Evolutionary conservation across 2,888 invertebrate species (phyloP), one percentile per base, ranked within the genome.

Genomic region (Rapana venosa): DNA sequence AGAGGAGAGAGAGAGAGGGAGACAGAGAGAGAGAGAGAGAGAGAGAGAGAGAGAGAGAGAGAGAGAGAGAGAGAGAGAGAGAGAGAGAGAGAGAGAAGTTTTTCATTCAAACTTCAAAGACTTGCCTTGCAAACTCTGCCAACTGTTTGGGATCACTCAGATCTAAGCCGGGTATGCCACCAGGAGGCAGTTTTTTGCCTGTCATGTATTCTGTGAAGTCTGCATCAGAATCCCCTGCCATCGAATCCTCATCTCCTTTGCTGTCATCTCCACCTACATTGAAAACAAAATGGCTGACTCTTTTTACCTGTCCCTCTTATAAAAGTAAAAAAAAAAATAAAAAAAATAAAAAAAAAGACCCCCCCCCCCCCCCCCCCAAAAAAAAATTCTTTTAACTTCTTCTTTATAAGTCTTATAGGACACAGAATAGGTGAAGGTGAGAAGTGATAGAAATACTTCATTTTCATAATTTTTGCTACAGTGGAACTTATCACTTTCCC

Each of bases 201-300:
- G 98, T 98, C 98, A 98, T 98, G 95, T 98, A 98, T 96, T 98
- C 98, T 88, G 98, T 98, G 96, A 98, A 98, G 96, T 98, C 98
- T 0, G 98, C 98, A 96, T 98, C 98, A 5, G 94, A 94, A 90
- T 95, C 95, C 90, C 94, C 93, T 17, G 92, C 91, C 5, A 92
- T 92, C 0, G 94, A 93, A 88, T 95, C 95, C 85, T 94, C 95
- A 92, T 95, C 95, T 83, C 94, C 90, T 86, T 94, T 94, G 89
- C 84, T 85, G 58, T 89, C 89, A 85, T 89, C 89, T 85, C 85
- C 30, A 35, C 89, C 89, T 89, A 32, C 77, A 79, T 47, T 47
- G 47, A 8, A 47, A 47, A 47, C 2, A 47, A 2, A 47, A 47
- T 47, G 47, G 47, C 47, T 5, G 47, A 47, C 47, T 47, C 2